These are phyloP conservation scores for Eupristina koningsbergeri DNA, from an alignment of 1,140 invertebrate genomes.

Conservation along the genomic window DNA sequence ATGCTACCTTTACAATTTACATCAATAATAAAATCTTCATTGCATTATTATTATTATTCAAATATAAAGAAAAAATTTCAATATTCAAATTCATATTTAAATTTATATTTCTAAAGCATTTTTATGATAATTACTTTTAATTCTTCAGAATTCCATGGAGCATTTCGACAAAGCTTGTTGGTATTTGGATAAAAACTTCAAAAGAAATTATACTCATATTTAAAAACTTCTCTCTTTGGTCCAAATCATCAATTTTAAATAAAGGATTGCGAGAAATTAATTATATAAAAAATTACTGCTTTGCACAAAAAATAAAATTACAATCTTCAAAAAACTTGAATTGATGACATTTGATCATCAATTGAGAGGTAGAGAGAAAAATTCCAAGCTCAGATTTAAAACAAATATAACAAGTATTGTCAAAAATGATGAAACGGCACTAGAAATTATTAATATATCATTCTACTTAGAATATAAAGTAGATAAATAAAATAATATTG, in stretches of 20 bases:
- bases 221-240: too few species aligned
- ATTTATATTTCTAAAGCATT: too few species aligned
- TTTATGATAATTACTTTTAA: too few species aligned
- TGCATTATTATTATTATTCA: background rate
- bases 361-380: background rate
- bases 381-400: background rate
- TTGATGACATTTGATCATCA: too few species aligned
- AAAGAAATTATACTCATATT: background rate
- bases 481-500: background rate
- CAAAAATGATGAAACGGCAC: background rate
- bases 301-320: too few species aligned
- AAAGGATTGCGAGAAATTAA: too few species aligned
- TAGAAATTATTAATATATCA: background rate
- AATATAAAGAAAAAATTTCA: background rate
- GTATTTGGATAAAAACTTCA: background rate
- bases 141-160: too few species aligned
- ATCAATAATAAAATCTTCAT: background rate
- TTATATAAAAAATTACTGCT: too few species aligned
- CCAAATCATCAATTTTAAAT: too few species aligned
- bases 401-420: background rate
- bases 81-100: background rate
- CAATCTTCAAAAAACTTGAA: too few species aligned
- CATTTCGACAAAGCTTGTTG: background rate
- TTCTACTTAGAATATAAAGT: background rate
- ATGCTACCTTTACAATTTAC: too few species aligned